These are phyloP conservation scores for Sitophilus oryzae DNA, from an alignment of 1,140 invertebrate genomes.

Conservation along the genomic window DNA sequence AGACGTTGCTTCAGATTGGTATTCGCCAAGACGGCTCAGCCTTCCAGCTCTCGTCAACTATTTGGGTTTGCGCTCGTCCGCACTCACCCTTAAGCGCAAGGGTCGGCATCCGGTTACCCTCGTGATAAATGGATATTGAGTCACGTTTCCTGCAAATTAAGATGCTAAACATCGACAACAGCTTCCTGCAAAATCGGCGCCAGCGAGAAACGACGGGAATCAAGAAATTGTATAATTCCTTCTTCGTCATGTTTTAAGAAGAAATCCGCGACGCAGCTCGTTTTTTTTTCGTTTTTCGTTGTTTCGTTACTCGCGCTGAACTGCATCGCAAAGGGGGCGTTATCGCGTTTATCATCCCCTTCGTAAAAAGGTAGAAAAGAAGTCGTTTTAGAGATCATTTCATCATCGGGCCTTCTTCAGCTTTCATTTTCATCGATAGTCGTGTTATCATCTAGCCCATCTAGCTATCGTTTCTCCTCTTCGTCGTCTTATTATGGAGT, in stretches of 20 bases:
- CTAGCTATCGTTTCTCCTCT: background rate
- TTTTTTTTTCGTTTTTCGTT: background rate
- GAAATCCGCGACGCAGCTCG: slow-evolving; percentile 13
- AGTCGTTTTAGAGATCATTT: no score
- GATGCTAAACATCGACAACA: slow-evolving; percentile 59
- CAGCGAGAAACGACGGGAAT: slow-evolving; percentile 74
- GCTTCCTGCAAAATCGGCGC: slow-evolving; percentile 69
- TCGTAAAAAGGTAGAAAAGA: background rate
- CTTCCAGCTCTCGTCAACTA: slow-evolving; percentile 11
- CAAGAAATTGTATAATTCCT: slow-evolving; percentile 77
- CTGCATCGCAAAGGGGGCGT: background rate
- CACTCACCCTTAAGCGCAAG: slow-evolving; percentile 23
- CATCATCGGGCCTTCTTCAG: no score
- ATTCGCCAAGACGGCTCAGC: slow-evolving; percentile 39
- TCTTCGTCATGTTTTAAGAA: slow-evolving; percentile 80
- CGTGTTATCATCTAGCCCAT: background rate
- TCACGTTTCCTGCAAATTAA: slow-evolving; percentile 39
- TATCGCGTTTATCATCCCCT: background rate
- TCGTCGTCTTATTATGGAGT: slow-evolving; percentile 38
- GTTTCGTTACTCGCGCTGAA: background rate
- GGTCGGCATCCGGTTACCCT: slow-evolving; percentile 11
- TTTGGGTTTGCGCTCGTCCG: slow-evolving; percentile 17
- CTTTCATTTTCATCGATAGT: no score
- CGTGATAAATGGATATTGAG: slow-evolving; percentile 44
- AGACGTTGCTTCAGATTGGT: background rate